These are phyloP conservation scores for Drosophila sproati DNA, from an alignment of 1,140 invertebrate genomes.

Conservation along the genomic window DNA sequence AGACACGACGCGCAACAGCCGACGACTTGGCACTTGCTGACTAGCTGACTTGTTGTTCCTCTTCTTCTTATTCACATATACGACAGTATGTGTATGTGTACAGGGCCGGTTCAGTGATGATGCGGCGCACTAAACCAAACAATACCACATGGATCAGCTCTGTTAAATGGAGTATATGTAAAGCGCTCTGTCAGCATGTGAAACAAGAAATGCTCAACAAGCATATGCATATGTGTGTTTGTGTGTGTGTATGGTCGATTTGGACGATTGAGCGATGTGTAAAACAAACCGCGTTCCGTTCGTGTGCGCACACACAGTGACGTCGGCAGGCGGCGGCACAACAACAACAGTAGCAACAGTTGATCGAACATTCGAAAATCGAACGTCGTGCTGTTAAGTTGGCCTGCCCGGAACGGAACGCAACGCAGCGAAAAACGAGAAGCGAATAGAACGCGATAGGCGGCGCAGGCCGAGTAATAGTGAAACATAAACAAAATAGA, in stretches of 20 bases:
- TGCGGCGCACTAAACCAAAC: constrained; percentile 11
- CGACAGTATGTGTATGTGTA: constrained; percentile 9
- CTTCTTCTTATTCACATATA: constrained; percentile 14
- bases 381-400: constrained; percentile 74
- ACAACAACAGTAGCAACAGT: constrained; percentile 55
- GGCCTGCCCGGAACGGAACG: constrained; percentile 58
- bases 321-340: constrained; percentile 26
- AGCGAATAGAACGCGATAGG: constrained; percentile 33
- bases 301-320: constrained; percentile 35
- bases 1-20: constrained; percentile 54
- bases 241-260: too few relatives aligned
- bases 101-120: constrained; percentile 49
- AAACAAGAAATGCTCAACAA: neutral
- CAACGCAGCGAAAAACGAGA: constrained; percentile 42
- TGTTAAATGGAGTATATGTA: neutral
- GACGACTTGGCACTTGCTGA: constrained; percentile 77
- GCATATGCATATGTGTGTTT: neutral
- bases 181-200: neutral
- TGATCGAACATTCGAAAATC: constrained; percentile 70
- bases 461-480: constrained; percentile 15
- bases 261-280: constrained; percentile 17
- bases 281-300: constrained; percentile 28
- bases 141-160: neutral
- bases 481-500: constrained; percentile 74
- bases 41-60: constrained; percentile 64